These are phyloP conservation scores for Stegastes partitus DNA, from an alignment of 2,113 vertebrate species.

Conservation along the genomic window DNA sequence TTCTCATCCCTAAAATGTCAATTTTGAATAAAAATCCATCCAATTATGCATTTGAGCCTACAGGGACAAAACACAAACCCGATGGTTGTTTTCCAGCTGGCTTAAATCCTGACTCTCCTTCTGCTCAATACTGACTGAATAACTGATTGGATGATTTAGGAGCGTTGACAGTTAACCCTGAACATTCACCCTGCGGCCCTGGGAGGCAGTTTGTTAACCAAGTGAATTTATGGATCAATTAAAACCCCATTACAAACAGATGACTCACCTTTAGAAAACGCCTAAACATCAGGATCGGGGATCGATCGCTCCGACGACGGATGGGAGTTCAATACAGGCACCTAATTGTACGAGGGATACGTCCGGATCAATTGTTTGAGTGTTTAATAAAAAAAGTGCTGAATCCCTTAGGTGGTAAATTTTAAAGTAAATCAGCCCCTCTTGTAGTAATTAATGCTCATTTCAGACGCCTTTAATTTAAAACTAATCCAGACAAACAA, in stretches of 20 bases:
- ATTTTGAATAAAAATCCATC: conserved; percentile 9
- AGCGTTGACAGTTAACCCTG: conserved; percentile 3
- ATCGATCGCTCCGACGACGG: not conserved
- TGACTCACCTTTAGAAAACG: conserved; percentile 17
- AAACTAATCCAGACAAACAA: not conserved
- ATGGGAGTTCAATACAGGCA: not conserved
- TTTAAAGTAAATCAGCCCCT: not conserved
- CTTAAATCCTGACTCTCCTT: not conserved
- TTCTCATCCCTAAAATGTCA: conserved; percentile 11
- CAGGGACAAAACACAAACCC: not conserved
- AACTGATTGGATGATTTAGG: conserved; percentile 11
- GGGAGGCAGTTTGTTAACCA: conserved; percentile 4
- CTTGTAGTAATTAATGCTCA: not conserved
- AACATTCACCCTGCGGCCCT: not conserved
- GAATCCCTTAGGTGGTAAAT: not conserved
- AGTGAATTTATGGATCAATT: conserved; percentile 51
- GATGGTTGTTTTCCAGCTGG: conserved; percentile 6
- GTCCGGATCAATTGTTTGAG: conserved; percentile 10
- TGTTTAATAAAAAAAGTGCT: not conserved
- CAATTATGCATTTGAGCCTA: not conserved
- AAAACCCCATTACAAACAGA: conserved; percentile 46
- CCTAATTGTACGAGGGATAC: not conserved
- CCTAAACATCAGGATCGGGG: not conserved
- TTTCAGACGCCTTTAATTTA: not conserved
- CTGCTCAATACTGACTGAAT: conserved; percentile 17